Conservation (phyloP, 2,797 vertebrate species). For the Loris lydekkerianus region DNA sequence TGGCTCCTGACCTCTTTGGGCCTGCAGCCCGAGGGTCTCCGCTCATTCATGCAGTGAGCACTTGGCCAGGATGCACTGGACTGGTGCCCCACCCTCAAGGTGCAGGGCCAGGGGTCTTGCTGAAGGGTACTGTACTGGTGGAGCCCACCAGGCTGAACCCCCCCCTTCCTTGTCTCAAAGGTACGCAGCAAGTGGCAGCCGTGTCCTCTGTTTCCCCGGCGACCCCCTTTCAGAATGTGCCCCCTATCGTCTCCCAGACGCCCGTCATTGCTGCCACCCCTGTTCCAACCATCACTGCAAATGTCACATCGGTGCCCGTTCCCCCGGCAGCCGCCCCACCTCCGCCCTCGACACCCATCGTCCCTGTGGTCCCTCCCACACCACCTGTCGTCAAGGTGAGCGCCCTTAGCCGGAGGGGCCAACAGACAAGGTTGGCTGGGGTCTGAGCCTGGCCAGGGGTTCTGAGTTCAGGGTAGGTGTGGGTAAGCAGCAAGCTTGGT, state of each 20-base stretch:
- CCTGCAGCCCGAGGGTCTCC: not conserved
- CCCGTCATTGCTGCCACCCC: constrained; percentile 96
- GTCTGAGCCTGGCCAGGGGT: not conserved
- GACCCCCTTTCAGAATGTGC: constrained; percentile 93
- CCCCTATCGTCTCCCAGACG: constrained; percentile 92
- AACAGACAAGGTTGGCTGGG: fast-evolving
- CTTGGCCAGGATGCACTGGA: too few relatives aligned
- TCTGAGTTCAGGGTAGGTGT: fast-evolving
- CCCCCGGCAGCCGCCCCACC: constrained; percentile 89
- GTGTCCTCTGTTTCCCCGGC: constrained; percentile 94
- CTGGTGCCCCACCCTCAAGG: fast-evolving
- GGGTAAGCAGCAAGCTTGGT: not conserved
- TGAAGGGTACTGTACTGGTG: fast-evolving
- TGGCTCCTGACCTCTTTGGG: not conserved
- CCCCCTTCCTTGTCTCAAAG: constrained; percentile 84
- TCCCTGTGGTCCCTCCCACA: constrained; percentile 93
- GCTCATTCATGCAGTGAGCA: not conserved
- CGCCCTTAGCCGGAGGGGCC: not conserved
- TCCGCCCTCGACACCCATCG: constrained; percentile 89
- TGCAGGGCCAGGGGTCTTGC: not conserved
- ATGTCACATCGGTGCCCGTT: constrained; percentile 90
- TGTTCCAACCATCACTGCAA: constrained; percentile 92
- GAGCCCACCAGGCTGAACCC: not conserved
- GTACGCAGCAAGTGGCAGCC: constrained; percentile 91
- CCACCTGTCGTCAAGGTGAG: constrained; percentile 94